A percentile compares a stretch with the other conserved stretches of the same genome.
Evolutionary conservation across 2,888 invertebrate species (phyloP).

Genomic region (Oasisia sp.): DNA sequence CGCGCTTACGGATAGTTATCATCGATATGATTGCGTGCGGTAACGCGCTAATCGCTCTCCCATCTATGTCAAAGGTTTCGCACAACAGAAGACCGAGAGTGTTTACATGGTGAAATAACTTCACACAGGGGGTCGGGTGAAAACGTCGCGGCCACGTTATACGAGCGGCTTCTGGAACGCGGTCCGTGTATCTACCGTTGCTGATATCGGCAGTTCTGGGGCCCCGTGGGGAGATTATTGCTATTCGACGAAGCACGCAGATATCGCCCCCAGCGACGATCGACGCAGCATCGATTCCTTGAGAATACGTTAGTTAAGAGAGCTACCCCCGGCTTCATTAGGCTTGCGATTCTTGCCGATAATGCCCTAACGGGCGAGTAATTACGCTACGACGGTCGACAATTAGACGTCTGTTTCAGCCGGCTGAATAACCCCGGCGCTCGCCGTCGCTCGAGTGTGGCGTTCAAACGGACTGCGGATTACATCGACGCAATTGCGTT

Average conservation of each 20-base stretch:
- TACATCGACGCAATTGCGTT: conserved; percentile 4
- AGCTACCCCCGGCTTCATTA: neutral
- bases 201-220: neutral
- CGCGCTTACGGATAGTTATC: neutral
- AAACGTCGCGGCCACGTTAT: neutral
- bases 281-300: neutral
- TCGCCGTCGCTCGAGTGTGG: neutral
- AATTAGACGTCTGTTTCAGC: neutral
- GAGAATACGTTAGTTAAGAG: conserved; percentile 5
- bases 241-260: neutral
- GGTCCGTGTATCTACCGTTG: neutral
- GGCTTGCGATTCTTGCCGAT: conserved; percentile 4
- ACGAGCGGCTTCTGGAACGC: neutral
- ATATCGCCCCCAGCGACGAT: conserved; percentile 11
- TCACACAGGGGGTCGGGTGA: neutral
- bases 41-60: neutral
- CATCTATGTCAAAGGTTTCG: neutral
- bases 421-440: neutral
- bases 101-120: neutral
- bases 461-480: neutral
- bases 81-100: neutral
- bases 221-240: neutral
- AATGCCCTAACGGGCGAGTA: conserved; percentile 3
- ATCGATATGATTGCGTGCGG: neutral
- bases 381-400: neutral